Evolutionary conservation across 2,888 invertebrate species (phyloP), one percentile per base, ranked within the genome.

Genomic region (Lamellibrachia columna): DNA sequence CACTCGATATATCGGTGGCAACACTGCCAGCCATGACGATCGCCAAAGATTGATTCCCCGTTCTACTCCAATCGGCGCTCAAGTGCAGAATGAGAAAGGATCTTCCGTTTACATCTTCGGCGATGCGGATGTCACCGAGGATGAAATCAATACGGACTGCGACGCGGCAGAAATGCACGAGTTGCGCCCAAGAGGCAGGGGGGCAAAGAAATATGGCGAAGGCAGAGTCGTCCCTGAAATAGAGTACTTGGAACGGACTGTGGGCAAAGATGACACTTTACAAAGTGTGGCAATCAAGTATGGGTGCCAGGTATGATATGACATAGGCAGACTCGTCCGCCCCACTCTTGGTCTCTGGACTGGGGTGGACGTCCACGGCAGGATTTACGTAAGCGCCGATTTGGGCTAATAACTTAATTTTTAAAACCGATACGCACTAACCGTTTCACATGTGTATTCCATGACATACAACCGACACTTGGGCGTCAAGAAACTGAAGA

Each of bases 101-200:
- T 94, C 95, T 6, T 93, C 94, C 90, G 95, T 96, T 1, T 95
- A 95, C 93, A 95, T 96, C 15, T 95, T 95, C 94, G 95, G 95
- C 7, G 94, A 95, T 90, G 94, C 94, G 75, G 94, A 95, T 91
- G 92, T 95, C 7, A 93, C 93, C 15, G 95, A 95, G 55, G 95
- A 95, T 90, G 94, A 94, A 52, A 52, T 92, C 52, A 55, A 40
- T 11, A 90, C 91, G 7, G 90, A 92, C 40, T 11, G 55, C 53
- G 52, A 75, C n/a, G 15, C n/a, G 11, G 55, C 55, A 53, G 93
- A 93, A 91, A 75, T 92, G 92, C 91, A 91, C 11, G 93, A 91
- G 55, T 52, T 93, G 11, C 91, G 93, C 52, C 40, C 91, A 28
- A 75, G 93, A 53, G 93, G 93, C 9, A 55, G 90, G 90, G 91